Evolutionary conservation across 2,797 vertebrate genomes (phyloP), one percentile per base, ranked within the genome.

Genomic region (Neopelma chrysocephalum): DNA sequence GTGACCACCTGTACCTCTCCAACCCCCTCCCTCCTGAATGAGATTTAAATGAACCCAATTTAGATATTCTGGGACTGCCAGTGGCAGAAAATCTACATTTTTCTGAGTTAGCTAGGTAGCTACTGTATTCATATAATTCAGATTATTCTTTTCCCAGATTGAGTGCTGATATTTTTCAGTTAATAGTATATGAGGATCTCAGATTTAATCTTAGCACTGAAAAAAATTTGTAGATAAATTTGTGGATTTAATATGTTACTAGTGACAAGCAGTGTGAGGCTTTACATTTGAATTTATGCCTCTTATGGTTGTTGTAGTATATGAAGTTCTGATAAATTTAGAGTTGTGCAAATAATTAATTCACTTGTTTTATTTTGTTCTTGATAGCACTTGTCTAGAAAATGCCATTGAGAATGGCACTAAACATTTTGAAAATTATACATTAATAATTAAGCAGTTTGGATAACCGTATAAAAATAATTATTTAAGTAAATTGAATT

Each of bases 391-490:
- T 83, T 76, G 13, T 71, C 20, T 78, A 73, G 57, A 86, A 95
- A 56, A 76, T 76, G 51, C n/a, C 31, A 77, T 77, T 31, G 51
- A 65, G 36, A 88, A 58, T 62, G 42, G 26, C 45, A 45, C 34
- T 43, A 66, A 88, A n/a, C 27, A 51, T 86, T 88, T 83, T 40
- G 16, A 51, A 86, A 81, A 88, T 9, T 77, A 31, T 15, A 29
- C 36, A 60, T 92, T 87, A 82, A 72, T 79, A 66, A 92, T 75
- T 34, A 45, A 88, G 12, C 23, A 42, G 65, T 78, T 89, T 56
- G 26, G 11, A 54, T 81, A 91, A 75, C 12, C 22, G 8, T 51
- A 56, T 58, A 40, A 84, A 65, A 84, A 82, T 71, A 82, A 82
- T 56, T 83, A 81, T 64, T 76, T 36, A 87, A 72, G 10, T 83